Evolutionary conservation across 2,888 invertebrate species (phyloP).

Genomic region (Margaritifera margaritifera): DNA sequence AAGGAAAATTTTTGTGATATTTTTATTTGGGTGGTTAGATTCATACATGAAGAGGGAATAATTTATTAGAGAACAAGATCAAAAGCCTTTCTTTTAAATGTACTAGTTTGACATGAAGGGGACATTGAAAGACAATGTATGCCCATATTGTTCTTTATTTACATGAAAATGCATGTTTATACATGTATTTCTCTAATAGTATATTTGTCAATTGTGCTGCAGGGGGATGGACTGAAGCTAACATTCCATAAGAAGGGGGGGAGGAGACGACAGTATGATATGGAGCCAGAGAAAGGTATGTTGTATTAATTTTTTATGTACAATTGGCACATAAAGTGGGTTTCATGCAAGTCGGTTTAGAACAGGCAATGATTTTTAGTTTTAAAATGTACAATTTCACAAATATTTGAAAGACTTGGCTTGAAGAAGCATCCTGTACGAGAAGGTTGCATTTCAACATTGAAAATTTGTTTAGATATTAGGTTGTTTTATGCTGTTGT

Average conservation of each 20-base stretch:
- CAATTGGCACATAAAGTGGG: background rate
- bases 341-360: background rate
- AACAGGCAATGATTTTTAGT: too few species aligned
- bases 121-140: background rate
- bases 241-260: slow-evolving; percentile 79
- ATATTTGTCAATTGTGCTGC: slow-evolving; percentile 13
- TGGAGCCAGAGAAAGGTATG: slow-evolving; percentile 40
- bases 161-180: background rate
- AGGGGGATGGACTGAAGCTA: slow-evolving; percentile 69
- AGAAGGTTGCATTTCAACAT: too few species aligned
- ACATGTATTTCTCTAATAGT: slow-evolving; percentile 1
- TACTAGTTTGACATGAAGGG: too few species aligned
- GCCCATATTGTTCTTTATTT: slow-evolving; percentile 4
- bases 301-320: background rate
- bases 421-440: too few species aligned
- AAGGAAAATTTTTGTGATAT: too few species aligned
- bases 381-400: too few species aligned
- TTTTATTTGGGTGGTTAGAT: too few species aligned
- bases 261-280: slow-evolving; percentile 82
- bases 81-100: too few species aligned
- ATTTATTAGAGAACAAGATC: too few species aligned
- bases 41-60: too few species aligned
- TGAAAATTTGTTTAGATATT: background rate
- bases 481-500: slow-evolving; percentile 3
- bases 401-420: too few species aligned